phyloP scores from a whole-genome alignment of 2,797 vertebrate species.

The Strix occidentalis region DNA sequence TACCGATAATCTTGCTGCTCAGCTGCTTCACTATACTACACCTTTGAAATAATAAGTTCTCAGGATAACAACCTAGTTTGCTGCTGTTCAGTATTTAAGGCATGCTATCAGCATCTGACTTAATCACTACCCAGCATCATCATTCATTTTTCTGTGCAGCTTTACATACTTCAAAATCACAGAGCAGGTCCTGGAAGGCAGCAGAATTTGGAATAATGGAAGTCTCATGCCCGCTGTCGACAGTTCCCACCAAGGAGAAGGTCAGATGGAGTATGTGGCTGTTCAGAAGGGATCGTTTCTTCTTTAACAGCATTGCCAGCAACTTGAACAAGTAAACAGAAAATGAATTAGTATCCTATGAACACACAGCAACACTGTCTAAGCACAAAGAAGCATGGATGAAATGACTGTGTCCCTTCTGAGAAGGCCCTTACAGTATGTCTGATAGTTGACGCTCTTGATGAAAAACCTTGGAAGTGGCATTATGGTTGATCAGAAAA shows the following conservation, averaged over 20 bases:
- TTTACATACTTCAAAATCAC: constrained; percentile 92
- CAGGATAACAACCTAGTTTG: background rate
- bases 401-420: background rate
- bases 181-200: constrained; percentile 97
- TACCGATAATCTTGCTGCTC: background rate
- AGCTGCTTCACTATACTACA: background rate
- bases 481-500: background rate
- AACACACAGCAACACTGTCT: background rate
- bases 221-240: constrained; percentile 96
- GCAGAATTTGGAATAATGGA: constrained; percentile 98
- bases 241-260: constrained; percentile 97
- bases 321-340: constrained; percentile 77
- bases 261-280: constrained; percentile 98
- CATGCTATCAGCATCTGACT: background rate
- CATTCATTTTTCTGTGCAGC: background rate
- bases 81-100: background rate
- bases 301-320: constrained; percentile 97
- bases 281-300: constrained; percentile 94
- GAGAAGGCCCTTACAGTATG: background rate
- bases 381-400: background rate
- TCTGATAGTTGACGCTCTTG: background rate
- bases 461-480: background rate
- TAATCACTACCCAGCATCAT: background rate
- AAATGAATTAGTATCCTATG: background rate
- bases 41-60: background rate